Evolutionary conservation across 30 jellyfish, hydroid and myxozoan species (phyloP), one percentile per base, ranked within the genome.

Genomic region (Clytia hemisphaerica): DNA sequence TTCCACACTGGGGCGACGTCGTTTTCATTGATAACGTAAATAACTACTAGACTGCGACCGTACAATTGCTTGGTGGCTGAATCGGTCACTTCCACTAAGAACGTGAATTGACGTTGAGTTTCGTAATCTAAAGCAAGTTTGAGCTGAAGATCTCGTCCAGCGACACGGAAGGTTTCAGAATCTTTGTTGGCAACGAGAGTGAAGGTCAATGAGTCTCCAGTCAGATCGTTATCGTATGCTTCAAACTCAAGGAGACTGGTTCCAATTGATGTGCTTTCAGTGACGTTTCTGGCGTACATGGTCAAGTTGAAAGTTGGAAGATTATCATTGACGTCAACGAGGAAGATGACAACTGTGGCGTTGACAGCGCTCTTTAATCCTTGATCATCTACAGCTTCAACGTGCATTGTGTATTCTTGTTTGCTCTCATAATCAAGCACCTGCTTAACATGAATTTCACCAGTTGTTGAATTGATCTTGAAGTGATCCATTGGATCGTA

Each of bases 371-470:
- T n/a, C n/a, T n/a, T n/a, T n/a, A n/a, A n/a, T n/a, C n/a, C n/a
- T n/a, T n/a, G n/a, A n/a, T n/a, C n/a, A 59, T 83, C 91, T 1
- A 71, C 48, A 4, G 95, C 95, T 33, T 54, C 72, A 1, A 83
- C 75, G 55, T 73, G 45, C 51, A 83, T 48, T 31, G 75, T 61
- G 37, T 58, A 79, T 3, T 22, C 75, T 37, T 45, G 42, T 58
- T 42, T 48, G 16, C 31, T 54, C 38, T 83, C 95, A 22, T 83
- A 69, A 49, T 83, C 82, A 25, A 83, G 61, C 44, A 42, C 1
- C 0, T 44, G 42, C 45, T 69, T 83, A 4, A 78, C 55, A 6
- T 79, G 53, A 21, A 83, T 32, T 37, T 61, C 70, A 21, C 95
- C 95, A 28, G 94, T 61, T n/a, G 91, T 68, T 33, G 15, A 35